Conservation (phyloP, 1,140 invertebrate species). For the Bombus fervidus region DNA sequence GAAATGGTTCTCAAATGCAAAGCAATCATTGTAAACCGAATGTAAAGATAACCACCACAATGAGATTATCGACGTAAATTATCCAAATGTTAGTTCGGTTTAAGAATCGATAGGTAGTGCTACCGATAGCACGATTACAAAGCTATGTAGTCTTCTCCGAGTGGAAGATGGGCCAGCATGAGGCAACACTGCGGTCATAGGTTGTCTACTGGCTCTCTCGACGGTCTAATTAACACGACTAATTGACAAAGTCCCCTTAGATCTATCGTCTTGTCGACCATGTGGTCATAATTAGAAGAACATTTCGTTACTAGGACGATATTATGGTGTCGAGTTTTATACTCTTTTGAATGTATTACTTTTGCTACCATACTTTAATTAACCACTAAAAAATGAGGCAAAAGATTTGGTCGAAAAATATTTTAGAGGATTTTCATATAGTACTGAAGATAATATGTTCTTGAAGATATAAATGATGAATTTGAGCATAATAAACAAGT, state of each 20-base stretch:
- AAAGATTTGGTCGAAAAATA: background rate
- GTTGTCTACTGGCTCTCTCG: constrained; percentile 54
- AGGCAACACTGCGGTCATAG: constrained; percentile 54
- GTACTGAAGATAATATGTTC: background rate
- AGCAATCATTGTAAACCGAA: background rate
- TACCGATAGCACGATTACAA: constrained; percentile 55
- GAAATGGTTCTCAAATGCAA: background rate
- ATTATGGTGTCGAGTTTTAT: background rate
- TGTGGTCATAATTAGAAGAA: constrained; percentile 53
- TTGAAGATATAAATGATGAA: background rate
- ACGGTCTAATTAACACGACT: constrained; percentile 65
- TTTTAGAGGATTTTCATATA: background rate
- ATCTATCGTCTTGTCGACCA: constrained; percentile 52
- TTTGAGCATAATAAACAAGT: background rate
- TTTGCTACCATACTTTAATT: background rate
- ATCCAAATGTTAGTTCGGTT: constrained; percentile 42
- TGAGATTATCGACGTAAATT: constrained; percentile 43
- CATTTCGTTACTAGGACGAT: constrained; percentile 27
- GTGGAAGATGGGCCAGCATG: constrained; percentile 57
- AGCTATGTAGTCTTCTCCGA: constrained; percentile 52
- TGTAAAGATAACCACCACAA: background rate
- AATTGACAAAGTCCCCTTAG: constrained; percentile 66
- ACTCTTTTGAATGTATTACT: background rate
- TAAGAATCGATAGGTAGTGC: constrained; percentile 50
- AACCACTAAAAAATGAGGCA: background rate